Evolutionary conservation across 2,113 vertebrate species (phyloP).

Genomic region (Paraplagusia blochii): DNA sequence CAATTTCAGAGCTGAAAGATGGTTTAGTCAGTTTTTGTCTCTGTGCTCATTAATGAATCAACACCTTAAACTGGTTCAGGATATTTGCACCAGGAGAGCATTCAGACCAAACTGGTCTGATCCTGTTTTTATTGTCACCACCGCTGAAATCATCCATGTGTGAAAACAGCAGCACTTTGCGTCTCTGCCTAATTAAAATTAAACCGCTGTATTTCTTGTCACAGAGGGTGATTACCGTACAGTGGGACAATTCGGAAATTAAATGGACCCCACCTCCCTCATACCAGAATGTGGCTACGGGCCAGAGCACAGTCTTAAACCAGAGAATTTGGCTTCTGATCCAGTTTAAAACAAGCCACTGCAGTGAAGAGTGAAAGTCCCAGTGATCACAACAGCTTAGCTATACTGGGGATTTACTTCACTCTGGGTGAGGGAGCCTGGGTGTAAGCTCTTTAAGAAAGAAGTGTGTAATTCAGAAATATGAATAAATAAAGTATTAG

Average conservation of each 20-base stretch:
- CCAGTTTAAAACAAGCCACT: slow-evolving; percentile 32
- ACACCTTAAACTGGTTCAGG: too few relatives aligned
- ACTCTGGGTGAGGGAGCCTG: slow-evolving; percentile 13
- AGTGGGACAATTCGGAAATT: slow-evolving; percentile 37
- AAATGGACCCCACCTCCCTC: slow-evolving; percentile 17
- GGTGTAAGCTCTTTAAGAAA: slow-evolving; percentile 32
- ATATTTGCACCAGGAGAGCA: not conserved
- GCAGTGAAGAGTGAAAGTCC: slow-evolving; percentile 28
- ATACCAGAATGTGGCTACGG: slow-evolving; percentile 24
- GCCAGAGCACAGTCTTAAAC: slow-evolving; percentile 44
- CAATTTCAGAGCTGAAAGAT: too few relatives aligned
- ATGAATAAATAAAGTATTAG: not conserved
- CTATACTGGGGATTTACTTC: not conserved
- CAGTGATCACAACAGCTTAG: slow-evolving; percentile 11
- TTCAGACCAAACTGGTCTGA: not conserved
- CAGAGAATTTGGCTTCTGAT: slow-evolving; percentile 46
- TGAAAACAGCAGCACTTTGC: slow-evolving; percentile 3
- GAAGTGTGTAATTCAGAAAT: too few relatives aligned
- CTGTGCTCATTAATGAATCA: too few relatives aligned
- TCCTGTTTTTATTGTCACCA: not conserved
- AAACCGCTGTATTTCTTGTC: slow-evolving; percentile 28
- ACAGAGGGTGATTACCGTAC: slow-evolving; percentile 33
- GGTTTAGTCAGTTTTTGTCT: too few relatives aligned
- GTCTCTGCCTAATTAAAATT: slow-evolving; percentile 46
- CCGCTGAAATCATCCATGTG: slow-evolving; percentile 1